Evolutionary conservation across 2,113 vertebrate species (phyloP).

Genomic region (Corythaeola cristata): DNA sequence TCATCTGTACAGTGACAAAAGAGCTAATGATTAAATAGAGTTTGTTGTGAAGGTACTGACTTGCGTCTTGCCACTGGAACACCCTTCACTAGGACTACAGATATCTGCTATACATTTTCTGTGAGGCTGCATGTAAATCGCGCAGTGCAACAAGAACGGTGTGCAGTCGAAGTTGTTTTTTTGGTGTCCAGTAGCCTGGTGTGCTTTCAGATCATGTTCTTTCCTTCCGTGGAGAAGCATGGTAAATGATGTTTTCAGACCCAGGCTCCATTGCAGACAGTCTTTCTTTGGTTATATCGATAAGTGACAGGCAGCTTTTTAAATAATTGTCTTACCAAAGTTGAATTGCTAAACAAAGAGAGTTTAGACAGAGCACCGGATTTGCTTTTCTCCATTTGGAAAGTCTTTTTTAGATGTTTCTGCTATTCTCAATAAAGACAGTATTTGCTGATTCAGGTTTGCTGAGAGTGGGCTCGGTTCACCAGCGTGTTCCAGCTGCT

Average conservation of each 20-base stretch:
- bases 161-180: neutral
- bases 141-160: neutral
- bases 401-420: neutral
- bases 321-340: neutral
- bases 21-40: neutral
- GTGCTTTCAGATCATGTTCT: neutral
- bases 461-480: neutral
- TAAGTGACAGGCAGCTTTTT: neutral
- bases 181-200: neutral
- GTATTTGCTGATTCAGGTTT: neutral
- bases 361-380: neutral
- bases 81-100: neutral
- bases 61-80: neutral
- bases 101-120: neutral
- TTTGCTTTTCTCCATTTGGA: neutral
- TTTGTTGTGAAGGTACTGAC: neutral
- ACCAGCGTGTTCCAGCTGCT: neutral
- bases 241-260: neutral
- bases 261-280: neutral
- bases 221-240: neutral
- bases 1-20: neutral
- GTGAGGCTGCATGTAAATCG: fast-evolving
- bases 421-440: neutral
- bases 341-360: neutral
- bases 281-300: neutral